These are phyloP conservation scores for Nycticryphes semicollaris DNA, from an alignment of 2,113 vertebrate species.

Conservation along the genomic window DNA sequence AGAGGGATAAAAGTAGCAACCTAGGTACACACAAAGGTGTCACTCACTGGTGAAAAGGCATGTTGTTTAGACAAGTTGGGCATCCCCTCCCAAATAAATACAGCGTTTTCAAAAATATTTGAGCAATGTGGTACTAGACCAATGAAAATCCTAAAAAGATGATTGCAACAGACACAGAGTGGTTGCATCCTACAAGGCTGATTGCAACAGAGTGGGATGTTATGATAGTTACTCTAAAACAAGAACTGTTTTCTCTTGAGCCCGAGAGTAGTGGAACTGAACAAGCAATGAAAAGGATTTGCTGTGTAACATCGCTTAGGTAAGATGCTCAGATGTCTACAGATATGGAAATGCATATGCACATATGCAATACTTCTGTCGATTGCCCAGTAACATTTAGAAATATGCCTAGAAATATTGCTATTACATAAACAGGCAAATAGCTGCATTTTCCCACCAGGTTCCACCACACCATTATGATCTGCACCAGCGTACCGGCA, in stretches of 20 bases:
- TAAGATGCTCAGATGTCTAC: neutral
- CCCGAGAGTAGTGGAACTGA: neutral
- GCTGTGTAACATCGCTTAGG: neutral
- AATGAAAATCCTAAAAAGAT: neutral
- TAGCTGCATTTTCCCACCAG: neutral
- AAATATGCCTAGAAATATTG: neutral
- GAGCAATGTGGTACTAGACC: neutral
- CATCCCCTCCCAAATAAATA: neutral
- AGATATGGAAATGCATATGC: neutral
- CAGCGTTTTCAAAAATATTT: neutral
- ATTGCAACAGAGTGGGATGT: neutral
- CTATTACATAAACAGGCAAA: neutral
- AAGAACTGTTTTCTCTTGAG: neutral
- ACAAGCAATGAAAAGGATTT: neutral
- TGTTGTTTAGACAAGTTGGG: neutral
- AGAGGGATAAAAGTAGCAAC: neutral
- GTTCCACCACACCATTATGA: neutral
- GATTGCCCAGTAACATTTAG: neutral
- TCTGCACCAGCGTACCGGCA: slow-evolving; percentile 72
- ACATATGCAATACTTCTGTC: fast-evolving
- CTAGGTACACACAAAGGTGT: neutral
- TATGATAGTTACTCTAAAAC: neutral
- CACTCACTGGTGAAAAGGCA: neutral
- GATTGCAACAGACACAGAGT: neutral
- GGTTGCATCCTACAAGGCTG: neutral